Percentiles rank a stretch among this genome's conserved stretches.
These are phyloP conservation scores for Callipepla squamata DNA, from an alignment of 2,113 vertebrate genomes.

Conservation along the genomic window DNA sequence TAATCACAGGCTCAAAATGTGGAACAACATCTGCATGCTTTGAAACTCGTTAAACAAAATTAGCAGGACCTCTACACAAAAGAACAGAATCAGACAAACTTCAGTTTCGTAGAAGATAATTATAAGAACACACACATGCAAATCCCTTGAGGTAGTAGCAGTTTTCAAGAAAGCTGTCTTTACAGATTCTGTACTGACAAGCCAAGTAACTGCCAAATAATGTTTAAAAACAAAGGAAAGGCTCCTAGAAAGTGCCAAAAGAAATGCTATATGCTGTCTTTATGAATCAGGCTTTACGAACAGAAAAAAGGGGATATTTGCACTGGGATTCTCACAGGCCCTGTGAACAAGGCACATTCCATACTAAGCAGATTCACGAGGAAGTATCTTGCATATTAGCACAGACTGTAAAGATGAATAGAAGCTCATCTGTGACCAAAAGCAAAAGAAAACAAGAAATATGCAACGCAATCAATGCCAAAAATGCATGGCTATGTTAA, in stretches of 20 bases:
- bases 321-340: not conserved
- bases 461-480: not conserved
- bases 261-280: slow-evolving; percentile 5
- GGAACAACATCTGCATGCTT: not conserved
- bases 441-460: not conserved
- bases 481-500: not conserved
- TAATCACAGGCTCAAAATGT: not conserved
- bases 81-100: not conserved
- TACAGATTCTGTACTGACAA: slow-evolving; percentile 27
- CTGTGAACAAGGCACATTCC: not conserved
- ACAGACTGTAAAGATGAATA: not conserved
- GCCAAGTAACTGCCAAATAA: slow-evolving; percentile 55
- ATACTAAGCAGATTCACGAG: not conserved
- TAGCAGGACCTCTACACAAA: not conserved
- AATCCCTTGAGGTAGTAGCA: slow-evolving; percentile 30
- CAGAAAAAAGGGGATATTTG: slow-evolving; percentile 14
- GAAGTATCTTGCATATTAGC: not conserved
- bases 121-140: not conserved
- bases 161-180: slow-evolving; percentile 40
- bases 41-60: not conserved
- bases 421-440: not conserved
- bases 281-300: not conserved
- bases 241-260: slow-evolving; percentile 35
- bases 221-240: slow-evolving; percentile 58
- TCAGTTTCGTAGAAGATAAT: not conserved